These are phyloP conservation scores for Dromiciops gliroides DNA, from an alignment of 2,113 vertebrate genomes.

Conservation along the genomic window DNA sequence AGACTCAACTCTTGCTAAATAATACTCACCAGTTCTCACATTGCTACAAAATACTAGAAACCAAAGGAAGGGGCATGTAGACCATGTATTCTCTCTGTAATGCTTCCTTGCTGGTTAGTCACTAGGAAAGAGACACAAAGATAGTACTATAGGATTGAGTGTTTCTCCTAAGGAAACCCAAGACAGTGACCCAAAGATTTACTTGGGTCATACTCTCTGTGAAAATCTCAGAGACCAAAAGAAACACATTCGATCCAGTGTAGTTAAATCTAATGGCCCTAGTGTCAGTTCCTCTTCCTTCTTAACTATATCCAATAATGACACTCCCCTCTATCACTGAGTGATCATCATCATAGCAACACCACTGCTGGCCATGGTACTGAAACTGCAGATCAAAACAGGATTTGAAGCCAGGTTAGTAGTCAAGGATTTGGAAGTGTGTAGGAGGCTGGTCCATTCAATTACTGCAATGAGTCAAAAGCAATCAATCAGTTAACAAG, in stretches of 20 bases:
- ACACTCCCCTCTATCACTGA: not conserved
- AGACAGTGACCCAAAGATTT: not conserved
- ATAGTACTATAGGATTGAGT: not conserved
- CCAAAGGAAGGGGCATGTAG: not conserved
- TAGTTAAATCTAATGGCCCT: not conserved
- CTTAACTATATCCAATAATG: not conserved
- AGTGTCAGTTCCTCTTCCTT: not conserved
- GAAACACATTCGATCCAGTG: not conserved
- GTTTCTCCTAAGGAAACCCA: not conserved
- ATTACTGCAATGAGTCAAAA: not conserved
- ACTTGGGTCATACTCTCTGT: not conserved
- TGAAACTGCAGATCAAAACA: not conserved
- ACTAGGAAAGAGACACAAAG: not conserved
- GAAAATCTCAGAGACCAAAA: not conserved
- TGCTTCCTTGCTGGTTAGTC: not conserved
- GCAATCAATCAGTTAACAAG: not conserved
- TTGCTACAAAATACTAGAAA: not conserved
- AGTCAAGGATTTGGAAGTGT: not conserved
- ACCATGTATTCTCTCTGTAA: not conserved
- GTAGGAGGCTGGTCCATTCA: not conserved
- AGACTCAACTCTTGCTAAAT: not conserved
- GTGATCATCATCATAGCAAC: not conserved
- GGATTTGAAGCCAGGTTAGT: not conserved
- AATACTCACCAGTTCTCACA: not conserved
- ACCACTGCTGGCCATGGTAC: not conserved